Evolutionary conservation across 1,140 invertebrate genomes (phyloP).

Genomic region (Lepidotrigona ventralis): DNA sequence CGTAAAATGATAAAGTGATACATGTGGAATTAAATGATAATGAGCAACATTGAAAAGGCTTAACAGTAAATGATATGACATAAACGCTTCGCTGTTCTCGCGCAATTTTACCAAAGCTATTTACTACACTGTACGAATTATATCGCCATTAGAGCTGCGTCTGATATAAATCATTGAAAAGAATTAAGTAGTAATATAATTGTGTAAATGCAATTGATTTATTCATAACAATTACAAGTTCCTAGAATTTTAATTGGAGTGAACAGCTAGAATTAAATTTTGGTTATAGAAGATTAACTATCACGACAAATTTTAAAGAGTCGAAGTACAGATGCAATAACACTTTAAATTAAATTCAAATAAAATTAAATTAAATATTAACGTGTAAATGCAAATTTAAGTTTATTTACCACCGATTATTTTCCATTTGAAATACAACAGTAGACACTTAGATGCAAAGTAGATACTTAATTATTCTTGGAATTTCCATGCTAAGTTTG

Average conservation of each 20-base stretch:
- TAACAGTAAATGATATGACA: not conserved
- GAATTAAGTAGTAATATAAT: too few species aligned
- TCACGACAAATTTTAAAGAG: too few species aligned
- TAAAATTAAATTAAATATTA: not conserved
- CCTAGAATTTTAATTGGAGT: too few species aligned
- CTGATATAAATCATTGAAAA: not conserved
- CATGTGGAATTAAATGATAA: not conserved
- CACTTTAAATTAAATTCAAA: too few species aligned
- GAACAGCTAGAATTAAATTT: too few species aligned
- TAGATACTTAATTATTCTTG: conserved; percentile 21
- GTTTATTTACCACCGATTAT: not conserved
- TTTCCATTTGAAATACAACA: too few species aligned
- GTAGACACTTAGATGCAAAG: not conserved
- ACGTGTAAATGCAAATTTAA: not conserved
- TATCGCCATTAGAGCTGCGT: not conserved
- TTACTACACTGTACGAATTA: not conserved
- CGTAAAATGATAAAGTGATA: not conserved
- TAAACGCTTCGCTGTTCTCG: not conserved
- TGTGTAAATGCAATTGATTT: too few species aligned
- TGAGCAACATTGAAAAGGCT: not conserved
- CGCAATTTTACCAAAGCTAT: not conserved
- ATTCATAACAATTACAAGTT: too few species aligned
- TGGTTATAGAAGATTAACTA: too few species aligned
- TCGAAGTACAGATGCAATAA: too few species aligned
- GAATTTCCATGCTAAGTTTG: conserved; percentile 10